These are phyloP conservation scores for Danio kyathit DNA, from an alignment of 2,797 vertebrate genomes.

Conservation along the genomic window DNA sequence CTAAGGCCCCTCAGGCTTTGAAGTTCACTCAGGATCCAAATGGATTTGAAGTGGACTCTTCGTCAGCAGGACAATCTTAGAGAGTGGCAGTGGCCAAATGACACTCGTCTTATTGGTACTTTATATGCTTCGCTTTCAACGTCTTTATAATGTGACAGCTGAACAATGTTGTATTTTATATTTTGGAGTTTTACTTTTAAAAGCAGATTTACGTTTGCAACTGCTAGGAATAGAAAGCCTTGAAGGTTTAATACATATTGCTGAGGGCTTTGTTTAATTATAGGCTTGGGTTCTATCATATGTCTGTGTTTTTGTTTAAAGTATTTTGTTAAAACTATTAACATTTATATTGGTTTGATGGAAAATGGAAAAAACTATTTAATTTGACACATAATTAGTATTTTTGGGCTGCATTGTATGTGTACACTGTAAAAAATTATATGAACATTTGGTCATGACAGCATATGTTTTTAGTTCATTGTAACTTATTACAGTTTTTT, in stretches of 20 bases:
- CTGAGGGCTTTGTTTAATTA: neutral
- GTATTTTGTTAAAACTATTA: neutral
- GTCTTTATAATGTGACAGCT: neutral
- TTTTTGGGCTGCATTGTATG: too few relatives aligned
- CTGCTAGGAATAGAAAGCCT: neutral
- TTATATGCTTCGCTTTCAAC: neutral
- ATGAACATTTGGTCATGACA: too few relatives aligned
- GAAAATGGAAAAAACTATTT: too few relatives aligned
- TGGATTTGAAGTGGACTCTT: slow-evolving; percentile 49
- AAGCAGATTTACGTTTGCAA: neutral
- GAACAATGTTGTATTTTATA: neutral
- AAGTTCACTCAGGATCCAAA: slow-evolving; percentile 52
- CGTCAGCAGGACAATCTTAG: slow-evolving; percentile 39
- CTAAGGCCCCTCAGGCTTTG: slow-evolving; percentile 55
- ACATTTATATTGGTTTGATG: too few relatives aligned
- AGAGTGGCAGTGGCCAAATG: slow-evolving; percentile 5
- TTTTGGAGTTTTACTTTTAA: neutral
- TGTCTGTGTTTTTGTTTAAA: neutral
- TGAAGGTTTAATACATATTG: neutral
- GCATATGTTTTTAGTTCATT: too few relatives aligned
- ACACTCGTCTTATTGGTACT: slow-evolving; percentile 5
- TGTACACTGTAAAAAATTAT: too few relatives aligned
- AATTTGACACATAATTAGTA: too few relatives aligned
- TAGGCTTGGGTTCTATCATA: neutral
- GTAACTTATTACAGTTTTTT: too few relatives aligned